Percentiles rank a stretch among this genome's conserved stretches.
These are phyloP conservation scores for Rhinolophus ferrumequinum DNA, from an alignment of 2,113 vertebrate genomes.

Conservation along the genomic window DNA sequence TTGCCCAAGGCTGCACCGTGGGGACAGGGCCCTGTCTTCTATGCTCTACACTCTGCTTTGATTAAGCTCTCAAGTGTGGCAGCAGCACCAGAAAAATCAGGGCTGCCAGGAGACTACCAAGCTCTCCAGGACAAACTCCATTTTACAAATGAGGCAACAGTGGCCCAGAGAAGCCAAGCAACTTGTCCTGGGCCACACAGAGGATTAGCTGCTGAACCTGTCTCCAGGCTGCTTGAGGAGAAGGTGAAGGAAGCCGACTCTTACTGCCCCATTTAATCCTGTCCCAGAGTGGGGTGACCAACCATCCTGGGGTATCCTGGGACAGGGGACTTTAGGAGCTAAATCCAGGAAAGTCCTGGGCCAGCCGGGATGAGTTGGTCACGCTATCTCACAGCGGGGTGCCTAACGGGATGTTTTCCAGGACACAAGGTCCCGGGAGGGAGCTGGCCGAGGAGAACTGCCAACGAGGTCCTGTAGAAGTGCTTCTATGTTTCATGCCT, in stretches of 20 bases:
- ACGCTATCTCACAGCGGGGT: fast-evolving
- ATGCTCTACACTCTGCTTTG: not conserved
- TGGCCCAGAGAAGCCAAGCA: not conserved
- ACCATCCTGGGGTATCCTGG: too few species aligned
- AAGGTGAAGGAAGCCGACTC: not conserved
- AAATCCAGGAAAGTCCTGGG: not conserved
- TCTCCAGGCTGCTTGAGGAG: not conserved
- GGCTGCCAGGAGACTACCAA: not conserved
- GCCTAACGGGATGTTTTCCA: not conserved
- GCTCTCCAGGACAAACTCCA: not conserved
- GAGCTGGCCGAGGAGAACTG: not conserved
- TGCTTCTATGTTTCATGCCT: not conserved
- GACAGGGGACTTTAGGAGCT: not conserved
- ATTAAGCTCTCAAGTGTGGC: not conserved
- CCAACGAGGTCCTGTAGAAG: not conserved
- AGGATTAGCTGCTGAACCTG: not conserved
- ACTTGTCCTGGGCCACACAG: not conserved
- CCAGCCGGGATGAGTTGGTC: not conserved
- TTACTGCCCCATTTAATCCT: not conserved
- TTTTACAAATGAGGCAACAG: not conserved
- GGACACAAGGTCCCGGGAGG: not conserved
- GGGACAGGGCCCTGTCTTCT: not conserved
- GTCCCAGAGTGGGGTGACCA: not conserved
- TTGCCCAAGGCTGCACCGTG: not conserved
- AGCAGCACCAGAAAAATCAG: not conserved